Evolutionary conservation across 2,113 vertebrate species (phyloP), one percentile per base, ranked within the genome.

Genomic region (Dendropsophus ebraccatus): DNA sequence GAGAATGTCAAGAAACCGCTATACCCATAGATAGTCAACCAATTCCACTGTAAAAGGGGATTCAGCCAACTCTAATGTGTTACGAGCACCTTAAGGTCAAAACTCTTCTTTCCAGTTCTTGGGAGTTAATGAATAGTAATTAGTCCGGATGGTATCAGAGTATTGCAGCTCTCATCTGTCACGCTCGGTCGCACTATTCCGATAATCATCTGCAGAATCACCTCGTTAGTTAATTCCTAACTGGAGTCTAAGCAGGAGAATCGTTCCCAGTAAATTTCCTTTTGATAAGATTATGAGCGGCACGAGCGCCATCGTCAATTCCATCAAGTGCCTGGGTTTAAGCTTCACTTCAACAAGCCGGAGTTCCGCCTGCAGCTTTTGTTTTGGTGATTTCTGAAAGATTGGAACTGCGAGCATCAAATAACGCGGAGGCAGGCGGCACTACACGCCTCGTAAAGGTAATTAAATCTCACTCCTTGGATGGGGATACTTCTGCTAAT

Each of bases 141-240:
- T 32, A 52, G 49, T 21, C 25, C 8, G 25, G 74, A 4, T 10
- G 25, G 19, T 52, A 77, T 77, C 74, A 54, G 49, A 21, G 25
- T 52, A 21, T 50, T 30, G 2, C 47, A 77, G 74, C 74, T 52
- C 9, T 54, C 25, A 11, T 65, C 60, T 81, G 58, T 60, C 37
- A 62, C 41, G 41, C 58, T 23, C 32, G n/a, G 78, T 65, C n/a
- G 35, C 78, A 30, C 60, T 65, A 62, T 65, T 45, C 14, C n/a
- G 78, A 81, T 81, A 65, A 81, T 81, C 52, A 56, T 79, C 76
- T 56, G 50, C 50, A 35, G 19, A 79, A 79, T 79, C n/a, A 81
- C 78, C 58, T 81, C 58, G 56, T 23, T 81, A 81, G 19, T 62
- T 81, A 60, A 81, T 47, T 45, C 16, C 41, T 62, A 65, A 81